Conservation (phyloP, 2,797 vertebrate species). For the Argya squamiceps region DNA sequence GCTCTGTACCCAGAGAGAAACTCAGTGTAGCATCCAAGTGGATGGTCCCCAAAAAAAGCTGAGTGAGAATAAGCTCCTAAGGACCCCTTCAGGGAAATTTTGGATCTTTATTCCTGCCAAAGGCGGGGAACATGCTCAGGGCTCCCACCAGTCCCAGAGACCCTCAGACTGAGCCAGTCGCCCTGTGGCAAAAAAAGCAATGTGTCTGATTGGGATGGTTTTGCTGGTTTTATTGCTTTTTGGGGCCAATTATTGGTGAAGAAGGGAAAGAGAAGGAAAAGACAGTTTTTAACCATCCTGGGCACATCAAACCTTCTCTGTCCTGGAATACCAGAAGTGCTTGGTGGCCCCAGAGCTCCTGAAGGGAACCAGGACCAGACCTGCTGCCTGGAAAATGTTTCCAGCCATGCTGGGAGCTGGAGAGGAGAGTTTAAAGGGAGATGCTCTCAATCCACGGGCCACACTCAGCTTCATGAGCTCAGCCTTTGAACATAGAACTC, state of each 20-base stretch:
- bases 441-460: not conserved
- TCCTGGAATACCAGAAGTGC: not conserved
- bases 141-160: not conserved
- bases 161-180: not conserved
- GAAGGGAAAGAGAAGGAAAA: not conserved
- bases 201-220: not conserved
- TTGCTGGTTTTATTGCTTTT: not conserved
- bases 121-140: fast-evolving
- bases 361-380: not conserved
- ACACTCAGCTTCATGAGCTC: not conserved
- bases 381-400: not conserved
- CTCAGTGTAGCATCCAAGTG: not conserved
- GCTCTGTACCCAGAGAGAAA: not conserved
- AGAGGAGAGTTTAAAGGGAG: not conserved
- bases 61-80: not conserved
- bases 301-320: not conserved
- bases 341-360: not conserved
- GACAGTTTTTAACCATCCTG: not conserved
- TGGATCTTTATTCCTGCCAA: not conserved
- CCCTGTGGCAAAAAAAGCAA: not conserved
- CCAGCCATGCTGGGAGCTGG: not conserved
- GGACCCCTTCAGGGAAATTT: not conserved
- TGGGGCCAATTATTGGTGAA: not conserved
- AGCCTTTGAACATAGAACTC: not conserved
- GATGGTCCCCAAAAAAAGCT: not conserved